Base-by-base conservation (phyloP, 2,888 invertebrate species). In the Melinopterus prodromus region DNA sequence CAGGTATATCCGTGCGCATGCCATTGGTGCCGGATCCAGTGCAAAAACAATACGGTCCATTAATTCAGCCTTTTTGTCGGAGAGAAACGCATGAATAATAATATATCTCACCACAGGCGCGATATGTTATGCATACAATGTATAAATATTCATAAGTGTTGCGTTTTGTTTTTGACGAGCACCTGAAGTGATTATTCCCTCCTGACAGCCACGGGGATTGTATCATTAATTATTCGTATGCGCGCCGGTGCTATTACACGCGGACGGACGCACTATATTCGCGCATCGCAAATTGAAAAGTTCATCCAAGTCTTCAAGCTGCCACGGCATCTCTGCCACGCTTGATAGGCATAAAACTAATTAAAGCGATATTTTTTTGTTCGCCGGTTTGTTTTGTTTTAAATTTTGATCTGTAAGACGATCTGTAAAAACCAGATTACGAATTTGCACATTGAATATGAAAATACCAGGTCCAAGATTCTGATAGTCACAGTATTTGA, bases 71-170 rank as follows among this genome's bases (percentile, higher is more conserved):
- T 74, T 74, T 74, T 74, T 26, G 16, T 74, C n/a, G 35, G 77
- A 26, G 38, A 71, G 14, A 76, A 79, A 78, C 80, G 80, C 82
- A 86, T 87, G 86, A 86, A 87, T 87, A 88, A 88, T 86, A 86
- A 87, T 87, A 85, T 84, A 85, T 85, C 84, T 86, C 87, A 87
- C 87, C 86, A 86, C 87, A 85, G 87, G 87, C 87, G 87, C 86
- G 87, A 87, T 87, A 85, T 85, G 86, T 86, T 86, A 86, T 86
- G 86, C 87, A 87, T 86, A 86, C 84, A 78, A 80, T 81, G 81
- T 87, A 88, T 88, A 88, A 88, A 88, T 88, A 88, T 88, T 88
- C 88, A 88, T 88, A 86, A 88, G 86, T 82, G 81, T 81, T 82
- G 81, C 79, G 80, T 80, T 80, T 84, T 84, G 83, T 84, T 86